Conservation (phyloP, 2,888 invertebrate species). For the Andricus quercusramuli region DNA sequence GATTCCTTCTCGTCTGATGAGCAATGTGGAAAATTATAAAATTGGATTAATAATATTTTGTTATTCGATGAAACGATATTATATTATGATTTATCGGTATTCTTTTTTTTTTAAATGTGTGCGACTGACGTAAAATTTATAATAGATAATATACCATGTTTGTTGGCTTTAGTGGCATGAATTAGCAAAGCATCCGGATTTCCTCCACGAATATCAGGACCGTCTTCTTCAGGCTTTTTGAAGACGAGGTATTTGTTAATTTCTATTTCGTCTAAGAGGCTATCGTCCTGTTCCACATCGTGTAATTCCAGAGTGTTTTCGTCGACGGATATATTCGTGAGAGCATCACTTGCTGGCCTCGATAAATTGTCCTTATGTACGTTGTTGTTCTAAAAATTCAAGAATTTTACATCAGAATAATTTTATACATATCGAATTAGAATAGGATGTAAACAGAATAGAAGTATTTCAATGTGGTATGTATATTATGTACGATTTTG, state of each 20-base stretch:
- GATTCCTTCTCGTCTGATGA: conserved; percentile 79
- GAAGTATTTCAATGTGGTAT: too few species aligned
- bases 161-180: conserved; percentile 96
- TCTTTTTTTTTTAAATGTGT: conserved; percentile 25
- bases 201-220: conserved; percentile 95
- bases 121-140: not conserved
- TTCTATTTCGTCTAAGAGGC: conserved; percentile 87
- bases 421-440: too few species aligned
- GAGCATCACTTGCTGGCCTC: conserved; percentile 72
- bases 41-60: not conserved
- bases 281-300: conserved; percentile 71
- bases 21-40: conserved; percentile 19
- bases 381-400: conserved; percentile 68
- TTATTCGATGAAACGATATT: not conserved
- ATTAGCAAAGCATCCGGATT: conserved; percentile 96
- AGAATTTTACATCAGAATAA: not conserved
- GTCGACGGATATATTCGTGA: conserved; percentile 73
- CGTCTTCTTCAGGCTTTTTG: conserved; percentile 90
- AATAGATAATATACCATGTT: conserved; percentile 81
- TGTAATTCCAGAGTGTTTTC: conserved; percentile 71
- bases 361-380: conserved; percentile 67
- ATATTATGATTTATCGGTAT: conserved; percentile 42
- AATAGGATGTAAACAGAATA: too few species aligned
- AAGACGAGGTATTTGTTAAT: conserved; percentile 89
- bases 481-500: too few species aligned